Percentiles rank a stretch among this genome's conserved stretches.
These are phyloP conservation scores for Acanthisitta chloris DNA, from an alignment of 2,113 vertebrate species.

Conservation along the genomic window DNA sequence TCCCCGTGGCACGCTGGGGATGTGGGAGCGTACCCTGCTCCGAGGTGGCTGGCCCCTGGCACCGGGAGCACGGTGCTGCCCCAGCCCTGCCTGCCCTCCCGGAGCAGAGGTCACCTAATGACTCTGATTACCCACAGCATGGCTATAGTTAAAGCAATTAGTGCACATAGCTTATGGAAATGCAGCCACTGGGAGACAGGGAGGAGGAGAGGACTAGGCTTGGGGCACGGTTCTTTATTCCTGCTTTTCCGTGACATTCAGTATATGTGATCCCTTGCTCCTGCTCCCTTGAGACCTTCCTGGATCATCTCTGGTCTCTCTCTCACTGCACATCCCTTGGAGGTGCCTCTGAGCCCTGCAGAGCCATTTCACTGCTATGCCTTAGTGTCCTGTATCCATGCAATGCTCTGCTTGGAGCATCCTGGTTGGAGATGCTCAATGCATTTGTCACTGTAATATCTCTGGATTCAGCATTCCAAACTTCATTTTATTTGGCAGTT, in stretches of 20 bases:
- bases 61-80: rapidly evolving
- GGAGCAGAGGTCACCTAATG: background rate
- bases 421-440: background rate
- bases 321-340: background rate
- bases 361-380: rapidly evolving
- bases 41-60: background rate
- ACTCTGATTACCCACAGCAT: background rate
- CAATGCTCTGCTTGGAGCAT: rapidly evolving
- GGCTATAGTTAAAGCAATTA: background rate
- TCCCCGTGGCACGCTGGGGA: rapidly evolving
- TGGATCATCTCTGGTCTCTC: background rate
- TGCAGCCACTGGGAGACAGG: background rate
- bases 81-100: background rate
- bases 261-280: background rate
- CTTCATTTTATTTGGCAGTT: background rate
- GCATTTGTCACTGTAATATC: rapidly evolving
- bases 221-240: background rate
- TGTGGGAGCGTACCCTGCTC: background rate
- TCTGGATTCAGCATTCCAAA: background rate
- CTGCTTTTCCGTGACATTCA: background rate
- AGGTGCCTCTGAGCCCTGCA: background rate
- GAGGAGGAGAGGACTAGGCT: background rate
- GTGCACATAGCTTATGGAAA: background rate
- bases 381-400: background rate
- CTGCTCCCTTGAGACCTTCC: background rate